These are phyloP conservation scores for Hoplodrina blanda DNA, from an alignment of 2,888 invertebrate genomes.

Conservation along the genomic window DNA sequence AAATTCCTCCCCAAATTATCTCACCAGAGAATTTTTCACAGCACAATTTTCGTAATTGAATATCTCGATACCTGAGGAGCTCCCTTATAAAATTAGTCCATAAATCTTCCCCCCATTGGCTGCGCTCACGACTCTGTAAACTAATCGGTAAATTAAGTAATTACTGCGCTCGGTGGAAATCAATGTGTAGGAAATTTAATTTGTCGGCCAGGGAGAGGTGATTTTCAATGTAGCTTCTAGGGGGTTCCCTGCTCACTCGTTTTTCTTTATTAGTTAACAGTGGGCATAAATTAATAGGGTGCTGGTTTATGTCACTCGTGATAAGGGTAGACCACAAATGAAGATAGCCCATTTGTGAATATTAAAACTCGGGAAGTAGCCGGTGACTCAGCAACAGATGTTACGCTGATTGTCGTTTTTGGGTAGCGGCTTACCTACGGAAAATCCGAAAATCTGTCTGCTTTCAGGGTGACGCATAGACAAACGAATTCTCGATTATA, in stretches of 20 bases:
- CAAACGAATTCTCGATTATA: background rate
- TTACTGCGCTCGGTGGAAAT: constrained; percentile 82
- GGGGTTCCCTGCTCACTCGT: constrained; percentile 69
- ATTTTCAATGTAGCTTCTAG: constrained; percentile 75
- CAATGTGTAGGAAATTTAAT: constrained; percentile 87
- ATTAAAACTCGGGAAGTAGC: constrained; percentile 54
- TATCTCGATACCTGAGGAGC: constrained; percentile 68
- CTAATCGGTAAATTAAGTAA: constrained; percentile 87
- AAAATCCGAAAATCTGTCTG: constrained; percentile 12
- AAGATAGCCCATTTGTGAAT: constrained; percentile 52
- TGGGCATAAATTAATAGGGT: constrained; percentile 68
- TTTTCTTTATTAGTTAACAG: constrained; percentile 75
- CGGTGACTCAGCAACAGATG: constrained; percentile 49
- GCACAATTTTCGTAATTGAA: constrained; percentile 70
- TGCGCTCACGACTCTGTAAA: constrained; percentile 80
- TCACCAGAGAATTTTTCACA: constrained; percentile 53
- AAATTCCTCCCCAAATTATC: constrained; percentile 45
- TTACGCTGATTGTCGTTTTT: constrained; percentile 34
- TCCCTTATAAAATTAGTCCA: constrained; percentile 75
- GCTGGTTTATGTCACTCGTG: constrained; percentile 69
- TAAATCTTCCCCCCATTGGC: constrained; percentile 80
- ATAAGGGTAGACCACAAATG: constrained; percentile 59
- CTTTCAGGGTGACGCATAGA: background rate
- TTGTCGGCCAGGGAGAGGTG: constrained; percentile 77
- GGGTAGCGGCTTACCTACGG: constrained; percentile 6